Conservation (phyloP, 2,113 vertebrate species). For the Bos indicus region DNA sequence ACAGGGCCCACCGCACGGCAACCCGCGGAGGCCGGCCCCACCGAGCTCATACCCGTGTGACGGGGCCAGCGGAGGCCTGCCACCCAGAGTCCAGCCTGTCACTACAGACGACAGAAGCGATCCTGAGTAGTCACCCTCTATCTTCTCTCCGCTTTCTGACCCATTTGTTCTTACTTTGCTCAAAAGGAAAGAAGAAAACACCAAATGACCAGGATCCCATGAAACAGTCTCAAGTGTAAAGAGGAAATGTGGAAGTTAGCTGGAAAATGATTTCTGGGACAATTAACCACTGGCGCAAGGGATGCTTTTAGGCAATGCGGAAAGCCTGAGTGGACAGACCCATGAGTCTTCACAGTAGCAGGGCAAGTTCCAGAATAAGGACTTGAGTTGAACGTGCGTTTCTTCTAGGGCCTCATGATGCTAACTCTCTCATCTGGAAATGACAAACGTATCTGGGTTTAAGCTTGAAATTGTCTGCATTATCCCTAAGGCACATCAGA, state of each 20-base stretch:
- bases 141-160: conserved; percentile 7
- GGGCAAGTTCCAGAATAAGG: conserved; percentile 10
- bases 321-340: conserved; percentile 20
- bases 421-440: conserved; percentile 63
- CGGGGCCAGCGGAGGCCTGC: background rate
- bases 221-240: conserved; percentile 37
- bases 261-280: conserved; percentile 64
- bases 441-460: conserved; percentile 14
- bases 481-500: background rate
- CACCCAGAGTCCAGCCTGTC: conserved; percentile 36
- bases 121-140: conserved; percentile 34
- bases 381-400: conserved; percentile 54
- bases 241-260: conserved; percentile 32
- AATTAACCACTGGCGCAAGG: conserved; percentile 37
- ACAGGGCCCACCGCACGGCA: conserved; percentile 80
- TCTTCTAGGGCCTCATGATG: conserved; percentile 62
- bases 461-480: conserved; percentile 20
- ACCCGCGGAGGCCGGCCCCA: conserved; percentile 75
- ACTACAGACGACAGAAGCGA: conserved; percentile 62
- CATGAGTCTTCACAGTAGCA: background rate
- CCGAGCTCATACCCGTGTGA: conserved; percentile 89
- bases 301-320: background rate
- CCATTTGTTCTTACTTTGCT: conserved; percentile 23
- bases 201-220: background rate
- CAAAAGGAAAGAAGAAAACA: conserved; percentile 13